Evolutionary conservation across 1,140 invertebrate genomes (phyloP).

Genomic region (Agrypnia vestita): DNA sequence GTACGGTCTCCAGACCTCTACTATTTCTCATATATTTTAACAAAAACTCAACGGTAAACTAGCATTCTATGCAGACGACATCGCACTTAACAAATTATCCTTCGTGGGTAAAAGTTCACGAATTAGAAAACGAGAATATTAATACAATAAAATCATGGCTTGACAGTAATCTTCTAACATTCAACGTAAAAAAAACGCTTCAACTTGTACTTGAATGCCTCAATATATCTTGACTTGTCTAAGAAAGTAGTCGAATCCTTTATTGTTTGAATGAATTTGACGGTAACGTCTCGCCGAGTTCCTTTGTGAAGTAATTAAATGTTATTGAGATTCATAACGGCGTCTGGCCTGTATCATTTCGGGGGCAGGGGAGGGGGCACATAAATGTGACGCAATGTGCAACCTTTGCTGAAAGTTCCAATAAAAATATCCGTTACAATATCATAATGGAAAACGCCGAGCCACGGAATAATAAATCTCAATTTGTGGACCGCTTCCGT

Average conservation of each 20-base stretch:
- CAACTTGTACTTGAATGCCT: too few relatives aligned
- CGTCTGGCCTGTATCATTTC: background rate
- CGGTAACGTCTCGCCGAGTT: background rate
- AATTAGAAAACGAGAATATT: too few relatives aligned
- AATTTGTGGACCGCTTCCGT: constrained; percentile 22
- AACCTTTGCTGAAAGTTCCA: constrained; percentile 16
- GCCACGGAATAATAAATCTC: constrained; percentile 24
- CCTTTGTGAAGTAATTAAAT: constrained; percentile 9
- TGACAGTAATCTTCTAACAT: too few relatives aligned
- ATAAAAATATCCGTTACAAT: constrained; percentile 32
- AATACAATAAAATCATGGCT: too few relatives aligned
- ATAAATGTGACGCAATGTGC: constrained; percentile 21
- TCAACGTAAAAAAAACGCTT: too few relatives aligned
- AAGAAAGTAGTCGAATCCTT: background rate
- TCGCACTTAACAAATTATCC: too few relatives aligned
- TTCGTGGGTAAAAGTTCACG: too few relatives aligned
- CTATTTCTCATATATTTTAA: too few relatives aligned
- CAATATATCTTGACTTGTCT: too few relatives aligned
- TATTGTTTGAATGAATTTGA: background rate
- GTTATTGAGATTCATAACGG: constrained; percentile 7
- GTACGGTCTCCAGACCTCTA: too few relatives aligned
- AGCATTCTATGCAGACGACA: too few relatives aligned
- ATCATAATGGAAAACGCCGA: constrained; percentile 27
- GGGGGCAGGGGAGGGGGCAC: background rate
- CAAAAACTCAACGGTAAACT: too few relatives aligned